Base-by-base conservation (phyloP, 2,797 vertebrate species). In the Enteromius afrohamiltoni region DNA sequence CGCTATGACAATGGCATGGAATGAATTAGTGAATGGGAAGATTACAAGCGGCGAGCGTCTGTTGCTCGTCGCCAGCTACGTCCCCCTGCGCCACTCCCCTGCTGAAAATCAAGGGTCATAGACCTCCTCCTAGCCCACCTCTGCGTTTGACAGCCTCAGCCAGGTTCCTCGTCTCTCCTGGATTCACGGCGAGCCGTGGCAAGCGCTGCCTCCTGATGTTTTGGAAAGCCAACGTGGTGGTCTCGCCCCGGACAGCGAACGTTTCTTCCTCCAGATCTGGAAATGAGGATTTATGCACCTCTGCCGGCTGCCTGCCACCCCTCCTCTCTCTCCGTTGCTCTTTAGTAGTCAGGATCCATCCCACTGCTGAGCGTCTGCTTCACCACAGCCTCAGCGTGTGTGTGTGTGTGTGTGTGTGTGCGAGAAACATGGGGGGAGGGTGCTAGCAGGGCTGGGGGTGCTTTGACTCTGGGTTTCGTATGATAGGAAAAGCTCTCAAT, bases 291-390 rank as follows among this genome's bases (percentile, higher is more conserved):
- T 92, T 93, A 92, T 93, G 94, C 93, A 93, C 92, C 93, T 92
- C 91, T 85, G 91, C 92, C 92, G 92, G 87, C 85, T 90, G 70
- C 34, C 53, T 88, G 87, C 88, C 87, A 85, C 90, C 88, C 88
- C 88, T 88, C 91, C 90, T 89, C 86, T 85, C 91, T 89, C 87
- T 88, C 87, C 81, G 67, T 51, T 77, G 78, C 95, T 96, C 93
- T 94, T 95, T 96, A 95, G 95, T 95, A 95, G 95, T 96, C 95
- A 95, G 93, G 91, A 94, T 94, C 92, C 95, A 95, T 96, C 94
- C 94, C 93, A 94, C 94, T 95, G 94, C 95, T 91, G 94, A 95
- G 92, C 92, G 93, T 92, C 91, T 94, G 93, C 92, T 94, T 92
- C 91, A 92, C 92, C 91, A 87, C 78, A 83, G 81, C 92, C 91